Percentiles rank a stretch among this genome's conserved stretches.
Conservation (phyloP, 2,797 vertebrate genomes). For the Pantherophis vulpinus region DNA sequence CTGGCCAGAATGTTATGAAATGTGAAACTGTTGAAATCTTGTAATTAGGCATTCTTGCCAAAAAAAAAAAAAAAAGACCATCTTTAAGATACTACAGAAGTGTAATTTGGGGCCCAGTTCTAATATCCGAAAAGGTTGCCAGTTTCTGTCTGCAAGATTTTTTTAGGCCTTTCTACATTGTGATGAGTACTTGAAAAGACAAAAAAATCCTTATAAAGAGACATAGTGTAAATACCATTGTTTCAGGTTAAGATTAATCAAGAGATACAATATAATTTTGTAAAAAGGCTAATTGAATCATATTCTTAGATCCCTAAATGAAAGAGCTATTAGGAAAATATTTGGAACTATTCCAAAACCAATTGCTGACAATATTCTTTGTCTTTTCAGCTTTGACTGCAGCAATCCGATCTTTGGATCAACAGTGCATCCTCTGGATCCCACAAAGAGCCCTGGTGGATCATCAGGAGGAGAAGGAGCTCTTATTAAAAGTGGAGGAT, state of each 20-base stretch:
- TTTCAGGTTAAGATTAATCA: background rate
- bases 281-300: background rate
- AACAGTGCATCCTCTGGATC: slow-evolving; percentile 81
- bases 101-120: too few relatives aligned
- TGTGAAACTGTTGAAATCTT: too few relatives aligned
- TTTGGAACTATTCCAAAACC: background rate
- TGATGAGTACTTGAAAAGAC: background rate
- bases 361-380: background rate
- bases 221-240: background rate
- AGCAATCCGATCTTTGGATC: slow-evolving; percentile 85
- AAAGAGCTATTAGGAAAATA: background rate
- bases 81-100: too few relatives aligned
- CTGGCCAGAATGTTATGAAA: too few relatives aligned
- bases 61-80: too few relatives aligned
- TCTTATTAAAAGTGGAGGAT: slow-evolving; percentile 72
- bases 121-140: too few relatives aligned
- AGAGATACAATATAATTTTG: background rate
- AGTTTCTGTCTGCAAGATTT: background rate
- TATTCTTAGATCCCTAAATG: background rate
- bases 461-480: slow-evolving; percentile 81
- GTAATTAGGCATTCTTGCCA: too few relatives aligned
- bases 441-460: slow-evolving; percentile 82
- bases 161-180: background rate
- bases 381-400: slow-evolving; percentile 83
- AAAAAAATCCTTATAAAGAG: background rate